These are phyloP conservation scores for Galaxea fascicularis DNA, from an alignment of 92 coral and sea anemone species.

Conservation along the genomic window DNA sequence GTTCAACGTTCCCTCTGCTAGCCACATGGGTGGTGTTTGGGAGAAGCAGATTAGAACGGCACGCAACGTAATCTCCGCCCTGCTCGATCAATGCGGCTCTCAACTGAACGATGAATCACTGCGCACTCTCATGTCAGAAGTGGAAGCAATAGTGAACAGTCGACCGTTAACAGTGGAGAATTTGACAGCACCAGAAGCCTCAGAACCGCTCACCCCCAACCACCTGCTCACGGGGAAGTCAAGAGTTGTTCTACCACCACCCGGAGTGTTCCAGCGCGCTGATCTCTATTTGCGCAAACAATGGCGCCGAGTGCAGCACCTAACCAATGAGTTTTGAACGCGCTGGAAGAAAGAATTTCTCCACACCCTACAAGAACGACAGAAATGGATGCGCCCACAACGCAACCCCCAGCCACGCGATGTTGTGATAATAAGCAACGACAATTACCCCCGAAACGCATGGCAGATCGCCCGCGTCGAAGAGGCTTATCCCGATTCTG, in stretches of 20 bases:
- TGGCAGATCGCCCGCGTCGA: too few species aligned
- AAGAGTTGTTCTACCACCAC: slow-evolving; percentile 40
- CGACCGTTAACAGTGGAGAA: slow-evolving; percentile 40
- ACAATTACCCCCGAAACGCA: slow-evolving; percentile 26
- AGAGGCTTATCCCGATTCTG: too few species aligned
- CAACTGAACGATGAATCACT: slow-evolving; percentile 44
- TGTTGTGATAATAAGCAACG: slow-evolving; percentile 21
- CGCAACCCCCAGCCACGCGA: slow-evolving; percentile 15
- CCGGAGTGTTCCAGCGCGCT: slow-evolving; percentile 41
- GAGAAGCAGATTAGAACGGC: slow-evolving; percentile 40
- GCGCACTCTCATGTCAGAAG: slow-evolving; percentile 29
- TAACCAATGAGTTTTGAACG: slow-evolving; percentile 31
- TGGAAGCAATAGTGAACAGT: slow-evolving; percentile 41
- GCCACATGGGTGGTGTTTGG: too few species aligned
- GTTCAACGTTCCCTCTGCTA: slow-evolving; percentile 36
- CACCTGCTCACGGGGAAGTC: too few species aligned
- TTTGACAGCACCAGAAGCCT: slow-evolving; percentile 15
- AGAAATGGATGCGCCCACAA: slow-evolving; percentile 41
- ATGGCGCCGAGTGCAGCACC: too few species aligned
- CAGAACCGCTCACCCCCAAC: slow-evolving; percentile 35
- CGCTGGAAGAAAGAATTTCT: slow-evolving; percentile 45
- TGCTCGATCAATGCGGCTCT: slow-evolving; percentile 23
- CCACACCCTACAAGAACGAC: slow-evolving; percentile 29
- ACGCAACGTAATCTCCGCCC: slow-evolving; percentile 21
- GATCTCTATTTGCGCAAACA: slow-evolving; percentile 40